Base-by-base conservation (phyloP, 1,140 invertebrate species). In the Bombyx mandarina region DNA sequence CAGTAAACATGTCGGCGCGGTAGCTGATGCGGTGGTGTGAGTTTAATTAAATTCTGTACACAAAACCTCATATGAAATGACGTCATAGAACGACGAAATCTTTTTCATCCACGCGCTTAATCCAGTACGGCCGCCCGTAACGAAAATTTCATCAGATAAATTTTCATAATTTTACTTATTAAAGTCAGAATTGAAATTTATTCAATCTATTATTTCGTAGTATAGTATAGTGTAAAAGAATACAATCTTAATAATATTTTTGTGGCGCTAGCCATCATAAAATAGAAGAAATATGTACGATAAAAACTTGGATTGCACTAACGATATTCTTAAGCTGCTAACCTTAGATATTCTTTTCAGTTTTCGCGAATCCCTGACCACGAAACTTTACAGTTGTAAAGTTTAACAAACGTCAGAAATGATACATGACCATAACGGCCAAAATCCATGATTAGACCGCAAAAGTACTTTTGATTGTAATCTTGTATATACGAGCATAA, bases 21-120 rank as follows among this genome's bases (percentile, higher is more conserved):
- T 49, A 49, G 48, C 48, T 49, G 48, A 22, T 7, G 54, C 46
- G 26, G 47, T 46, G 35, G 47, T 43, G 44, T 57, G 44, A 26
- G 45, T 57, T 57, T 57, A 57, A 57, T 57, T 57, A 57, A 57
- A 57, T 45, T 57, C 50, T 52, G 56, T 52, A 52, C 56, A 57
- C 55, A 57, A 45, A 12, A 22, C 48, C n/a, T 49, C 12, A n/a
- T 7, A 18, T n/a, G 48, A 49, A 49, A 12, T 49, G 48, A 57
- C 43, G 49, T 57, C 49, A 57, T 52, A 26, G 48, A 12, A 43
- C 44, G 10, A 57, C 56, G 52, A 50, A 57, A 57, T 50, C 18
- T 51, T 57, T 57, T 57, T 52, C 56, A 50, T 43, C 44, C 35
- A 51, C 49, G 43, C 56, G 18, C 18, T n/a, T 53, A 53, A 57